Conservation (phyloP, 2,113 vertebrate species). For the Microcebus jonahi region DNA sequence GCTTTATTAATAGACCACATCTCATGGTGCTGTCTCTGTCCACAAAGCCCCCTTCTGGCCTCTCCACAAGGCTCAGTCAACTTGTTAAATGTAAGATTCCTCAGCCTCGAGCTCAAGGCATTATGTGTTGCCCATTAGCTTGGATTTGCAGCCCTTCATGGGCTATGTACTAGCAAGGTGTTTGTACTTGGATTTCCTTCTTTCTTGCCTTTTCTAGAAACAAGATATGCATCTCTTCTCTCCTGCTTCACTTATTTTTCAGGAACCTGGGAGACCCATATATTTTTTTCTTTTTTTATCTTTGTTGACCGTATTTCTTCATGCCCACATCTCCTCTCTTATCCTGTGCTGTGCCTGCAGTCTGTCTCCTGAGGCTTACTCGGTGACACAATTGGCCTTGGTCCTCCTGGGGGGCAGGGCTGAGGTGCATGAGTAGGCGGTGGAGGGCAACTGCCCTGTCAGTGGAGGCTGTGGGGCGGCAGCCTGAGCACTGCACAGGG, state of each 20-base stretch:
- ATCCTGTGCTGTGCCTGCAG: neutral
- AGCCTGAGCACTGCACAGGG: neutral
- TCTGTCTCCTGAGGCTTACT: neutral
- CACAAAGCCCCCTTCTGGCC: neutral
- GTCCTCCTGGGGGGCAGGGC: neutral
- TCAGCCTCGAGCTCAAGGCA: neutral
- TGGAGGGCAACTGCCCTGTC: neutral
- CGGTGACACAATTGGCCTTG: neutral
- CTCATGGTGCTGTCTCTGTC: neutral
- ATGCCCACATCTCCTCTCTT: neutral
- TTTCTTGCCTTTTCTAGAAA: neutral
- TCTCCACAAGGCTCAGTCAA: neutral
- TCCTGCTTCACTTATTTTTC: neutral
- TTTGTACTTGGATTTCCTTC: neutral
- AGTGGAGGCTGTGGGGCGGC: neutral
- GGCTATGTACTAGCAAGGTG: neutral
- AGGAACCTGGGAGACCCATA: neutral
- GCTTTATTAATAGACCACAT: no score
- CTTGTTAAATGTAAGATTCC: neutral
- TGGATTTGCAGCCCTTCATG: neutral
- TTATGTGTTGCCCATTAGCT: neutral
- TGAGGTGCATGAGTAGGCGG: rapidly evolving
- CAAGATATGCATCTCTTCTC: neutral
- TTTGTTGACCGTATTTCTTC: neutral
- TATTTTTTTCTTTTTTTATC: neutral